Evolutionary conservation across 2,113 vertebrate species (phyloP), one percentile per base, ranked within the genome.

Genomic region (Tetraodon nigroviridis): DNA sequence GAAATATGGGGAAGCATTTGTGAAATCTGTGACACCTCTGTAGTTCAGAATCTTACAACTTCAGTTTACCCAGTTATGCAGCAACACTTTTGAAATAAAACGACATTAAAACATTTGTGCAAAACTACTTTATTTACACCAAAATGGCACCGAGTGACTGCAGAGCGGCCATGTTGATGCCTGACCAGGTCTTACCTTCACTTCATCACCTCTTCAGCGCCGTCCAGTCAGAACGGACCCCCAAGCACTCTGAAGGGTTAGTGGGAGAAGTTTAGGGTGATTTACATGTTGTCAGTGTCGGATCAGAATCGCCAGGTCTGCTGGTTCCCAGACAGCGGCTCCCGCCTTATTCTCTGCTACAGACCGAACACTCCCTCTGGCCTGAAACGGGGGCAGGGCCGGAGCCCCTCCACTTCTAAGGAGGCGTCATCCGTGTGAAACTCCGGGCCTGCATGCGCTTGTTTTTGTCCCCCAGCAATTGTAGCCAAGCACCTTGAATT

Each of bases 111-210:
- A 90, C 87, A 89, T 91, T 94, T 97, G 94, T 99, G 94, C 92
- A 99, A 98, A 98, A 97, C 93, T 94, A 95, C 79, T 94, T 88
- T 98, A 99, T 99, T 98, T 99, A 98, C 95, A 98, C 93, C 15
- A 84, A 88, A 95, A 96, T 96, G 94, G 94, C 95, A 97, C 94
- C 92, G 92, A 93, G 91, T 94, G 92, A 94, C 91, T 92, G 92
- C 90, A 92, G 94, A 92, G 80, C 81, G 81, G 80, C 81, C 78
- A 92, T 92, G 87, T 91, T 93, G 93, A 93, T 94, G 94, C 89
- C 85, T 81, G 88, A 24, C 22, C 3, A 12, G 12, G 32, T 11
- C 11, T 37, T 11, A 8, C 32, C 11, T 37, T 37, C 85, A 89
- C 84, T 82, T 83, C 84, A 86, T 55, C 60, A 81, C 84, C 52